Conservation (phyloP, 1,140 invertebrate species). For the Drosophila santomea region DNA sequence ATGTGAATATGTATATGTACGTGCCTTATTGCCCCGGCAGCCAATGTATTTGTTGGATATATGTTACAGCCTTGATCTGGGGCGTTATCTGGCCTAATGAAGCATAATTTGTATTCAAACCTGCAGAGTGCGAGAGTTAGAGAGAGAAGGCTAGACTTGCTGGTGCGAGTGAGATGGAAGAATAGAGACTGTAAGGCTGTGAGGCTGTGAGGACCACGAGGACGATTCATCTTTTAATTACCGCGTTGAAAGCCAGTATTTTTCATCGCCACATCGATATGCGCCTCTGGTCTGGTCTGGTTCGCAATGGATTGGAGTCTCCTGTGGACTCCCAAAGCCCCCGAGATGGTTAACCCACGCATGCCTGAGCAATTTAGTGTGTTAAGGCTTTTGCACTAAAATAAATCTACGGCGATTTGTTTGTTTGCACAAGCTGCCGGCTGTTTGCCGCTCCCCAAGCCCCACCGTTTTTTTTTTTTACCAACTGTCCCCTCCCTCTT, state of each 20-base stretch:
- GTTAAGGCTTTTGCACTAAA: slow-evolving; percentile 78
- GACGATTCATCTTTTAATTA: slow-evolving; percentile 85
- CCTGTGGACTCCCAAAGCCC: neutral
- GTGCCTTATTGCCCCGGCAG: neutral
- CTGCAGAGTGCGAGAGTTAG: neutral
- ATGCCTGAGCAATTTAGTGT: slow-evolving; percentile 70
- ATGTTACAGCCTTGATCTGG: slow-evolving; percentile 64
- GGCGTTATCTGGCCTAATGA: slow-evolving; percentile 83
- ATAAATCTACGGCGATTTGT: slow-evolving; percentile 80
- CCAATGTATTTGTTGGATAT: slow-evolving; percentile 29
- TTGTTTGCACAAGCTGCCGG: slow-evolving; percentile 77
- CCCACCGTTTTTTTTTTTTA: neutral
- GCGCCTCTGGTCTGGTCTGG: neutral
- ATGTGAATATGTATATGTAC: slow-evolving; percentile 6
- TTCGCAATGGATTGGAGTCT: neutral
- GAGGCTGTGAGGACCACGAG: slow-evolving; percentile 16
- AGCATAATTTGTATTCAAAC: slow-evolving; percentile 75
- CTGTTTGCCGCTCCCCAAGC: slow-evolving; percentile 9
- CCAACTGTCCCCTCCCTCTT: neutral
- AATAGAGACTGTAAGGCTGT: neutral
- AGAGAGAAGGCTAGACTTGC: neutral
- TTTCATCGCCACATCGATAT: slow-evolving; percentile 69
- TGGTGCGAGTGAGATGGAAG: neutral
- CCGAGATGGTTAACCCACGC: slow-evolving; percentile 61
- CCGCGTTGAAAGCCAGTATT: slow-evolving; percentile 82